Conservation (phyloP, 2,113 vertebrate species). For the Rhea americana region DNA sequence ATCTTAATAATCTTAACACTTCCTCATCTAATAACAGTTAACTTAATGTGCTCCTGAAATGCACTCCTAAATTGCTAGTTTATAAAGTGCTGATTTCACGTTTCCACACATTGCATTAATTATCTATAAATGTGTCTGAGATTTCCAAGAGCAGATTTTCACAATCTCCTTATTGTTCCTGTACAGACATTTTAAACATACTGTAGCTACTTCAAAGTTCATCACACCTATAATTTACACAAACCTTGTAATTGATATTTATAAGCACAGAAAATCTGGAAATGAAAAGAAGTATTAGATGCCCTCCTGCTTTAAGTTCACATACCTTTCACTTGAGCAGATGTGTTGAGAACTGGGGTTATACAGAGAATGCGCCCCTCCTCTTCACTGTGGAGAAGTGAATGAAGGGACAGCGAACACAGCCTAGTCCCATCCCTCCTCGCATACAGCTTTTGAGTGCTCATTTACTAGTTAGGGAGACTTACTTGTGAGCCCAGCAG, state of each 20-base stretch:
- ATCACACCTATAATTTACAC: conserved; percentile 72
- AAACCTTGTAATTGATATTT: conserved; percentile 70
- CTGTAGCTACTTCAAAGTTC: conserved; percentile 57
- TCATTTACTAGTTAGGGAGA: not conserved
- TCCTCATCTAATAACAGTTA: conserved; percentile 79
- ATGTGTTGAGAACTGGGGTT: conserved; percentile 18
- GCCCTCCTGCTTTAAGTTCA: conserved; percentile 34
- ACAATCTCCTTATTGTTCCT: conserved; percentile 70
- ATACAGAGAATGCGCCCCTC: not conserved
- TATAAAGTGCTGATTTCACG: conserved; percentile 72
- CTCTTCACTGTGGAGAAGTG: not conserved
- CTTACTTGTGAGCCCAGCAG: not conserved
- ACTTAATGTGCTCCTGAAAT: conserved; percentile 78
- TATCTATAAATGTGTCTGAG: conserved; percentile 76
- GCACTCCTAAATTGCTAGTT: conserved; percentile 78
- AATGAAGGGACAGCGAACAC: not conserved
- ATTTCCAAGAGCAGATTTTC: conserved; percentile 76
- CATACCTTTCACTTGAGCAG: conserved; percentile 54
- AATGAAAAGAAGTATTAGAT: conserved; percentile 52
- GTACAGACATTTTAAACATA: conserved; percentile 66
- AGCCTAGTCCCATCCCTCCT: not conserved
- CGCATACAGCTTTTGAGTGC: not conserved
- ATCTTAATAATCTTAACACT: conserved; percentile 80
- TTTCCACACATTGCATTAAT: conserved; percentile 79
- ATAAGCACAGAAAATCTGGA: conserved; percentile 62